Conservation (phyloP, 2,113 vertebrate genomes). For the Stictonetta naevosa region DNA sequence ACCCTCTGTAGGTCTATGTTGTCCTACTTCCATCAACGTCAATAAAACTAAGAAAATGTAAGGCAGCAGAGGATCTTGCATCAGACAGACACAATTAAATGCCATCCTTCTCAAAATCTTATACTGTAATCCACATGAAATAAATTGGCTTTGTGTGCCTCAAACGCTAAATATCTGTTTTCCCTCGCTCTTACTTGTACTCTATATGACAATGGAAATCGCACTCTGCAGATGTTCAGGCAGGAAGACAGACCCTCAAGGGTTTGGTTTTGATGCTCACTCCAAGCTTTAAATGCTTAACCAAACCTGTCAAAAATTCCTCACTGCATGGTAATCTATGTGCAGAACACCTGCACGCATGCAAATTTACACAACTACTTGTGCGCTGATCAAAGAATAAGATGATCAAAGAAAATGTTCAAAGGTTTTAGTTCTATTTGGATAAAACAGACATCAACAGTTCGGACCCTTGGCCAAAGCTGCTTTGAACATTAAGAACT, state of each 20-base stretch:
- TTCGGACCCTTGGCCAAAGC: not conserved
- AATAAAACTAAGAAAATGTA: not conserved
- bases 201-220: not conserved
- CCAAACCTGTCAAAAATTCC: not conserved
- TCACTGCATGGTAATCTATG: not conserved
- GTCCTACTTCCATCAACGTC: not conserved
- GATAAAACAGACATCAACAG: not conserved
- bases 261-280: not conserved
- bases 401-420: constrained; percentile 3
- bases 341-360: not conserved
- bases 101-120: not conserved
- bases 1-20: not conserved
- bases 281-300: constrained; percentile 39
- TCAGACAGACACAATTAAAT: not conserved
- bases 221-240: not conserved
- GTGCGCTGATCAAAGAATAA: constrained; percentile 14
- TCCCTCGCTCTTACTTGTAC: not conserved
- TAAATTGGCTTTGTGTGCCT: not conserved
- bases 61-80: not conserved
- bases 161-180: not conserved
- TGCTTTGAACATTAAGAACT: not conserved
- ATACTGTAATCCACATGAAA: not conserved
- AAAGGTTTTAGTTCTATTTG: constrained; percentile 13
- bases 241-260: not conserved
- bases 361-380: not conserved